A percentile compares a stretch with the other conserved stretches of the same genome.
Conservation (phyloP, 2,797 vertebrate species). For the Gorsachius magnificus region DNA sequence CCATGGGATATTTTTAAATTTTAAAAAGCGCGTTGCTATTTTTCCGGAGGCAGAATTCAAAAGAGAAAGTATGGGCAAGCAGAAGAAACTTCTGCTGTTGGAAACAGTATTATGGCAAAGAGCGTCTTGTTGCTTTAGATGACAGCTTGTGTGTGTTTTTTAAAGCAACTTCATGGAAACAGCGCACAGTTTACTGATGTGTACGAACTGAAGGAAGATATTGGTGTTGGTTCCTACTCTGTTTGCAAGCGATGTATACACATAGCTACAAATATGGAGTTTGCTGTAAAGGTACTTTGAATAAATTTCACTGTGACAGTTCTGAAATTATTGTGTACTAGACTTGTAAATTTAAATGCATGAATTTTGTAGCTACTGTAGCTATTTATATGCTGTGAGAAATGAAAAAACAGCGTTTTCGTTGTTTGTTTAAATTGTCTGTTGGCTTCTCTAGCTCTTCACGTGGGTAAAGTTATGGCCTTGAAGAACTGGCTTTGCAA, state of each 20-base stretch:
- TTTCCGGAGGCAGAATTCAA: not conserved
- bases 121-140: not conserved
- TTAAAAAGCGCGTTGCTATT: not conserved
- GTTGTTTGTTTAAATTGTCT: not conserved
- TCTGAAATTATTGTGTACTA: not conserved
- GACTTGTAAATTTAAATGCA: not conserved
- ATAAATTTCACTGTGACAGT: not conserved
- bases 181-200: slow-evolving; percentile 89
- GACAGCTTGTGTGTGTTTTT: slow-evolving; percentile 11
- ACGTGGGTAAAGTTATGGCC: not conserved
- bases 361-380: not conserved
- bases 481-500: not conserved
- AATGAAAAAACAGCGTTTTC: not conserved
- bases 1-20: not conserved
- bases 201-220: slow-evolving; percentile 96
- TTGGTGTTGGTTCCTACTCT: slow-evolving; percentile 95
- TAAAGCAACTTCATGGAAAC: slow-evolving; percentile 87
- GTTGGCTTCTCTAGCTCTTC: not conserved
- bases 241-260: slow-evolving; percentile 96
- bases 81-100: not conserved
- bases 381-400: not conserved
- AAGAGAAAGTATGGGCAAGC: not conserved
- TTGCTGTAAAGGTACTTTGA: slow-evolving; percentile 91
- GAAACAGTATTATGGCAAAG: not conserved
- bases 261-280: slow-evolving; percentile 89